These are phyloP conservation scores for Rhinogobio ventralis DNA, from an alignment of 2,797 vertebrate species.

Conservation along the genomic window DNA sequence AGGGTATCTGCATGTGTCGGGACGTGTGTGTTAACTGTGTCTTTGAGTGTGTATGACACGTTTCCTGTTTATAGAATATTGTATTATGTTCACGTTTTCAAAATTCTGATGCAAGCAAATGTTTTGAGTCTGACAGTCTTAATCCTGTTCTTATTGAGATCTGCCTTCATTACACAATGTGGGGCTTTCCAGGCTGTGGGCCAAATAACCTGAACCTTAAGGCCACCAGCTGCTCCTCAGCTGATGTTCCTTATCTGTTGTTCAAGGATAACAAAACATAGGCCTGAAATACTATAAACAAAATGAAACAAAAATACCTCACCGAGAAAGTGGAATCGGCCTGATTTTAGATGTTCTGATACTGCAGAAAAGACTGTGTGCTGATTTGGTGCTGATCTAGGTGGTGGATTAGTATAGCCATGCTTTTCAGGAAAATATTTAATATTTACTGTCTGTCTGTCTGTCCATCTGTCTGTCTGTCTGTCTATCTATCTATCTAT, in stretches of 20 bases:
- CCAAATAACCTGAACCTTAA: slow-evolving; percentile 27
- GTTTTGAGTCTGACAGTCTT: not conserved
- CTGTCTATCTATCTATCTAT: too few species aligned
- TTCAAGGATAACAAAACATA: slow-evolving; percentile 24
- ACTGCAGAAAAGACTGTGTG: not conserved
- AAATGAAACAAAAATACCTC: not conserved
- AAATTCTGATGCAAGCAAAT: not conserved
- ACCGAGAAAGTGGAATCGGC: not conserved
- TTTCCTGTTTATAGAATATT: slow-evolving; percentile 16
- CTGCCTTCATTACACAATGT: slow-evolving; percentile 33
- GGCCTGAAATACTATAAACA: slow-evolving; percentile 5
- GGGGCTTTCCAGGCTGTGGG: slow-evolving; percentile 11
- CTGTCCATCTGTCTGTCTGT: not conserved
- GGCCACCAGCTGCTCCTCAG: not conserved
- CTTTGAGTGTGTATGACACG: not conserved
- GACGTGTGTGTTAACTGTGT: slow-evolving; percentile 29
- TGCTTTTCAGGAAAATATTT: not conserved
- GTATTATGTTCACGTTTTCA: slow-evolving; percentile 19
- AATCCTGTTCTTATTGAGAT: slow-evolving; percentile 4
- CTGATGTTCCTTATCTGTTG: slow-evolving; percentile 20
- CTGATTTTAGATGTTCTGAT: not conserved
- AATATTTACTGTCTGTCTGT: not conserved
- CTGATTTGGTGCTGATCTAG: not conserved
- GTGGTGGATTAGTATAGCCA: not conserved
- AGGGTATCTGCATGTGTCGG: slow-evolving; percentile 62